Evolutionary conservation across 2,113 vertebrate genomes (phyloP), one percentile per base, ranked within the genome.

Genomic region (Neofelis nebulosa): DNA sequence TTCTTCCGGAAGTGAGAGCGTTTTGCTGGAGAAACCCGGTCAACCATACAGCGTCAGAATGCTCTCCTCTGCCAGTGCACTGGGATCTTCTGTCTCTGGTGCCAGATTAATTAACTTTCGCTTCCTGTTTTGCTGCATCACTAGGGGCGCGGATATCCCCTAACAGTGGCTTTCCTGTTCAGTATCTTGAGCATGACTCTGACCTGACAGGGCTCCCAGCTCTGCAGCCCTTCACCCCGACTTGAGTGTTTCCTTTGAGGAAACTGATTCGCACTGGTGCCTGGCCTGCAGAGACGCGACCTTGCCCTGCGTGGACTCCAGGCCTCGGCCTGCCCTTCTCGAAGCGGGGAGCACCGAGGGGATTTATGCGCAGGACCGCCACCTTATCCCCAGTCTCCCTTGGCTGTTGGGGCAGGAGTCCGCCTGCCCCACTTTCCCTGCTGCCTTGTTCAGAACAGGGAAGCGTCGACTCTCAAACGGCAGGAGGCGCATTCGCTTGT

Each of bases 351-450:
- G 66, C 1, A 0, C n/a, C 1, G 2, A 23, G 14, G 65, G n/a
- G 45, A 6, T 45, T 55, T 4, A 0, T 3, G 18, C 0, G 1
- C 27, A 8, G 7, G 11, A 7, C 55, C 2, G 11, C 25, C 8
- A 4, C n/a, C 29, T 36, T 27, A 19, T 36, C 61, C 61, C 0
- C 0, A n/a, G 45, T 52, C 66, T 61, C 21, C 16, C 2, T 1
- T 1, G 65, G 57, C 25, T 16, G 9, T 5, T 5, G 29, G n/a
- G 29, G 8, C 21, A 11, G 61, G 19, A 38, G 23, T 18, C 9
- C 0, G 4, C 57, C 38, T 48, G 68, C 31, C 71, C 61, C 71
- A 1, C 86, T 85, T 21, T 29, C 50, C 36, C 55, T 27, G 27
- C 48, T 38, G 52, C 41, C 74, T 93, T 11, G 41, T 48, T 21